phyloP scores from a whole-genome alignment of 2,888 invertebrate genomes.

The Hydrotaea cyrtoneurina region DNA sequence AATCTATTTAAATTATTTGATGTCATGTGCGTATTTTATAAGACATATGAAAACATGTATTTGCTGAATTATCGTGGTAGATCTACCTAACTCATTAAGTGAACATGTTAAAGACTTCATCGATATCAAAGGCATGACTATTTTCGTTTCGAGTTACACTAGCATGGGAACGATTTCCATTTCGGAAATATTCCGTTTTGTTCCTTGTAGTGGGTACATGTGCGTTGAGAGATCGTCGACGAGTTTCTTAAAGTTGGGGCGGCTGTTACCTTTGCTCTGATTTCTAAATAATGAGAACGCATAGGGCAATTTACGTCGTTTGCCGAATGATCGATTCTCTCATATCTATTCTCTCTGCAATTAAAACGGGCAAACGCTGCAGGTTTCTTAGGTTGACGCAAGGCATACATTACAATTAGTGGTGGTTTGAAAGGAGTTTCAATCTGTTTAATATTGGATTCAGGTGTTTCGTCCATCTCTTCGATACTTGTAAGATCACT shows the following conservation, averaged over 20 bases:
- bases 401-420: no score
- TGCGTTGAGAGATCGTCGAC: no score
- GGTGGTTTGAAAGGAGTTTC: no score
- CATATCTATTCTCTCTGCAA: background rate
- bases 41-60: background rate
- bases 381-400: no score
- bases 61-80: background rate
- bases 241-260: no score
- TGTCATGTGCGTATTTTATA: background rate
- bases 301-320: background rate
- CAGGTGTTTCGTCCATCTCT: no score
- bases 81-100: background rate
- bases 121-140: background rate
- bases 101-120: background rate
- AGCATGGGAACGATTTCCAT: background rate
- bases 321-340: background rate
- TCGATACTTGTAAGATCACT: no score
- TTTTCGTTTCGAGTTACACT: background rate
- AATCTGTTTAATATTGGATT: no score
- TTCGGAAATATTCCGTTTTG: background rate
- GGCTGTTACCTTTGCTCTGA: background rate
- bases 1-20: background rate
- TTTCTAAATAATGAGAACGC: background rate
- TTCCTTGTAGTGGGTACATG: background rate
- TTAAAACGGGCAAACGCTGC: background rate